phyloP scores from a whole-genome alignment of 2,797 vertebrate species.

The Hipposideros larvatus region DNA sequence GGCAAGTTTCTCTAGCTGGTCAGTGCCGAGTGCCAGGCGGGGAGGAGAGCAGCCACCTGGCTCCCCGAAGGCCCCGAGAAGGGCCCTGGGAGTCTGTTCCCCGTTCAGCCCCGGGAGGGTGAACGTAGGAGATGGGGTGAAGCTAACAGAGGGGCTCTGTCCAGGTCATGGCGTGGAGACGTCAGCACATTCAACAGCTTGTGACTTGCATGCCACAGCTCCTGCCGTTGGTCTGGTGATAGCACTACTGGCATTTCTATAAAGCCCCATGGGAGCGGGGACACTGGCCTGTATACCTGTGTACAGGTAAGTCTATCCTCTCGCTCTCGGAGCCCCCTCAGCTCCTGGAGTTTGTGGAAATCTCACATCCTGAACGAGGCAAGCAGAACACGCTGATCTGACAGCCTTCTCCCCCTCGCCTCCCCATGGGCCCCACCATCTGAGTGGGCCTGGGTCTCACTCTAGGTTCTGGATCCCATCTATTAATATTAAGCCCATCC shows the following conservation, averaged over 20 bases:
- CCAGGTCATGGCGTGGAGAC: rapidly evolving
- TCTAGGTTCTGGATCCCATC: too few relatives aligned
- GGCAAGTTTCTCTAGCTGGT: neutral
- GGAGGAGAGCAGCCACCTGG: neutral
- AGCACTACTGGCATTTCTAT: too few relatives aligned
- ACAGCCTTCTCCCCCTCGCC: neutral
- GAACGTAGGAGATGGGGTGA: neutral
- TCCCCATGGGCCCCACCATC: rapidly evolving
- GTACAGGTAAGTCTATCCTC: neutral
- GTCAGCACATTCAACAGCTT: rapidly evolving
- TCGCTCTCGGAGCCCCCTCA: rapidly evolving
- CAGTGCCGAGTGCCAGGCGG: rapidly evolving
- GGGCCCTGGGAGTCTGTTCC: neutral
- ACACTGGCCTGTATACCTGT: rapidly evolving
- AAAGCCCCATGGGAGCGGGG: rapidly evolving
- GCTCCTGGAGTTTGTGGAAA: neutral
- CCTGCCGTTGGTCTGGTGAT: rapidly evolving
- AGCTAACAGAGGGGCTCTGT: rapidly evolving
- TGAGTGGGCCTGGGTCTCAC: neutral
- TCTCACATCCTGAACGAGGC: too few relatives aligned
- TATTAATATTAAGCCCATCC: neutral
- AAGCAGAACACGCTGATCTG: neutral
- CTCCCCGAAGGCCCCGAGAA: rapidly evolving
- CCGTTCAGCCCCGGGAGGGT: neutral
- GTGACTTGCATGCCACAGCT: rapidly evolving